Evolutionary conservation across 2,888 invertebrate genomes (phyloP), one percentile per base, ranked within the genome.

Genomic region (Sialis fuliginosa): DNA sequence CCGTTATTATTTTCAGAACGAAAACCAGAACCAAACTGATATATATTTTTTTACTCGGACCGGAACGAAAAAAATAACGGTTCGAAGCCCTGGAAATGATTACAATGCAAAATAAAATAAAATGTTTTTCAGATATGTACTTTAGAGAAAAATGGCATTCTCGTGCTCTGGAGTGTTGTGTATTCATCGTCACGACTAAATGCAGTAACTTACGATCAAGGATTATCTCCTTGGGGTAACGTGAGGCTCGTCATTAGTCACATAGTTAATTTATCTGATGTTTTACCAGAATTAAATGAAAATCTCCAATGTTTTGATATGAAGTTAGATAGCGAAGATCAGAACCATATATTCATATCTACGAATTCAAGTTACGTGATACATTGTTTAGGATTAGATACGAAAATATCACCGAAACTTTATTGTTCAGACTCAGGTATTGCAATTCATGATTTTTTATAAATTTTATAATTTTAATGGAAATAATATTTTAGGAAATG

Each of bases 81-180:
- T n/a, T n/a, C n/a, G n/a, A n/a, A n/a, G n/a, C n/a, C n/a, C n/a
- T n/a, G n/a, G n/a, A n/a, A n/a, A n/a, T n/a, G n/a, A n/a, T n/a
- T n/a, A 10, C 12, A 10, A 37, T 37, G n/a, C 7, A 7, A n/a
- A 10, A 37, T 10, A 10, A 37, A 37, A 37, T 7, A 37, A 37
- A 37, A 37, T 7, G 5, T 37, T 37, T 48, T 56, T 50, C 51
- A 72, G 69, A 61, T 73, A 46, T 69, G 70, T 53, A 68, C 67
- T 48, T 58, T 74, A 50, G 70, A 71, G 51, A 69, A 69, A 52
- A 61, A 62, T 42, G 72, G 73, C 6, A 56, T 52, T 34, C 54
- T 72, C 44, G 63, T 69, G 32, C 57, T 71, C 47, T 74, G 72
- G 73, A 68, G 65, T 50, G 60, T 70, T 32, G 60, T 72, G 30